A percentile compares a stretch with the other conserved stretches of the same genome.
These are phyloP conservation scores for Varecia variegata DNA, from an alignment of 2,797 vertebrate genomes.

Conservation along the genomic window DNA sequence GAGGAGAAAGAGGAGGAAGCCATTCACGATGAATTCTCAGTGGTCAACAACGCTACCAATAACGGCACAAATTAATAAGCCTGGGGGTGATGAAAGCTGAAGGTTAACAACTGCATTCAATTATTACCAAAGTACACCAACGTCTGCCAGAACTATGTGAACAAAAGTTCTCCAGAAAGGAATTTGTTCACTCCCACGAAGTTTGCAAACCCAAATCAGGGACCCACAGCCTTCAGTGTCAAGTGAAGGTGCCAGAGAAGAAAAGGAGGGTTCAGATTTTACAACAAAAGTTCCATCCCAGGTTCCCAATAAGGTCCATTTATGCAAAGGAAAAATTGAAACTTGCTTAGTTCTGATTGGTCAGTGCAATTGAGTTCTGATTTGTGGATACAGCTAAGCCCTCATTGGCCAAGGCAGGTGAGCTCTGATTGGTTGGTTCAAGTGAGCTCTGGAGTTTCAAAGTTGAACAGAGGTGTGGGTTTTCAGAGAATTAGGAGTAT, in stretches of 20 bases:
- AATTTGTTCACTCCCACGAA: neutral
- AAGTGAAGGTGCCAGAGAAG: neutral
- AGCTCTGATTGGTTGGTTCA: neutral
- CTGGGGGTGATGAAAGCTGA: neutral
- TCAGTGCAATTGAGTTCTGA: neutral
- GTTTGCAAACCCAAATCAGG: neutral
- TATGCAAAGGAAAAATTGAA: neutral
- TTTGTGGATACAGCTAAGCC: neutral
- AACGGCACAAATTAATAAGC: neutral
- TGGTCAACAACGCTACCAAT: neutral
- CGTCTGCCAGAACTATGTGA: neutral
- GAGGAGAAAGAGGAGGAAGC: neutral
- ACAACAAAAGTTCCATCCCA: neutral
- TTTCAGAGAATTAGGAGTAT: neutral
- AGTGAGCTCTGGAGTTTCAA: neutral
- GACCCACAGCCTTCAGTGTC: neutral
- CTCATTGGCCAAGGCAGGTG: neutral
- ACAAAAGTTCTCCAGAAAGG: neutral
- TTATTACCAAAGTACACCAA: neutral
- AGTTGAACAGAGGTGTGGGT: neutral
- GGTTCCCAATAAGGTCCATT: neutral
- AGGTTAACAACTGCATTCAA: neutral
- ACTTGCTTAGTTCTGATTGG: neutral
- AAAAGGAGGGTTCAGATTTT: neutral
- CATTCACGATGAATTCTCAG: slow-evolving; percentile 34